Evolutionary conservation across 2,113 vertebrate species (phyloP).

Genomic region (Cavia porcellus): DNA sequence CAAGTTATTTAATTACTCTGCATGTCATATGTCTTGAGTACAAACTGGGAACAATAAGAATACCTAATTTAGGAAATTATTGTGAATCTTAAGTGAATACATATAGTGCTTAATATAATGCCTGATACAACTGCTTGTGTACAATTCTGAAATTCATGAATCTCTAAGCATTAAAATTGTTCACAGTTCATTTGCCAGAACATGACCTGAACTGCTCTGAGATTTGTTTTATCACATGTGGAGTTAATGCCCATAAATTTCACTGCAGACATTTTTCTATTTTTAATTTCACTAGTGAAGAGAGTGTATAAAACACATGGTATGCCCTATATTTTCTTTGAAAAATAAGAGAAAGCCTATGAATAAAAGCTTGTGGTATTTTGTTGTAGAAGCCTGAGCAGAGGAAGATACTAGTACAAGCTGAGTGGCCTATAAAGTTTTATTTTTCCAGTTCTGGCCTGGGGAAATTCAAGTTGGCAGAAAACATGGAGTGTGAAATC

Average conservation of each 20-base stretch:
- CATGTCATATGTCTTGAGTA: not conserved
- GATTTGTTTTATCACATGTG: not conserved
- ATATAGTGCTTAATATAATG: not conserved
- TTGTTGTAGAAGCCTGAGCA: too few species aligned
- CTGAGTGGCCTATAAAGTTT: not conserved
- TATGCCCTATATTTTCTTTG: not conserved
- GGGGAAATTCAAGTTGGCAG: not conserved
- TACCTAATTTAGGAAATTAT: not conserved
- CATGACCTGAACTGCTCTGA: not conserved
- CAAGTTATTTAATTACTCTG: not conserved
- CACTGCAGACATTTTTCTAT: not conserved
- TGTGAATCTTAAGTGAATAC: not conserved
- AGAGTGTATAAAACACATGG: not conserved
- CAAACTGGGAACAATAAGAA: conserved; percentile 13
- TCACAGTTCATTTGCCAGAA: not conserved
- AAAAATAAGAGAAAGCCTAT: not conserved
- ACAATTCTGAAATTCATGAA: conserved; percentile 17
- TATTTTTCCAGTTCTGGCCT: not conserved
- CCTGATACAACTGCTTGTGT: not conserved
- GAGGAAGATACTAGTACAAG: not conserved
- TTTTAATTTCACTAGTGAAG: not conserved
- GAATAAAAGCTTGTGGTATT: not conserved
- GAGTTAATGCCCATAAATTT: not conserved
- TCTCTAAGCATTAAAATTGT: not conserved
- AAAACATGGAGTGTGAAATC: not conserved